Conservation (phyloP, 2,888 invertebrate genomes). For the Griposia aprilina region DNA sequence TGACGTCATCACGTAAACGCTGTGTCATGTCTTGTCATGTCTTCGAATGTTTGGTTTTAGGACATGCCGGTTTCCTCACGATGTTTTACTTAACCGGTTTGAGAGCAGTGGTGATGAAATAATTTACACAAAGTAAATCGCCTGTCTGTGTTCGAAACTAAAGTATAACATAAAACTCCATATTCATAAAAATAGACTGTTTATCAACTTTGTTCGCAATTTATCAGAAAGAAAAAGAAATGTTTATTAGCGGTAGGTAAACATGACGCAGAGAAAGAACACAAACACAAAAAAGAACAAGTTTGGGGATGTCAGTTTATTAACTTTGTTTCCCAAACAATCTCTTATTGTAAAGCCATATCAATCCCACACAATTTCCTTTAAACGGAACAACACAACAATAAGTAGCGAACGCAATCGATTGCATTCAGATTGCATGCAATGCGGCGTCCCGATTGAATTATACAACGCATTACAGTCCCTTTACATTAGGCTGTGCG, state of each 20-base stretch:
- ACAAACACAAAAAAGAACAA: no score
- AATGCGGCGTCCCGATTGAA: constrained; percentile 78
- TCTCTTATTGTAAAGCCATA: not conserved
- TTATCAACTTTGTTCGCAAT: not conserved
- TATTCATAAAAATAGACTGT: not conserved
- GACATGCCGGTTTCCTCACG: no score
- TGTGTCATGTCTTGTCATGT: no score
- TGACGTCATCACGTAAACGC: no score
- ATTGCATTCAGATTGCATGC: constrained; percentile 76
- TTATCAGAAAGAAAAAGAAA: not conserved
- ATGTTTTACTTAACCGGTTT: no score
- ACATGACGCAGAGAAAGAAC: no score
- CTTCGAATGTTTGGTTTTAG: no score
- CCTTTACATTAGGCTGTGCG: not conserved
- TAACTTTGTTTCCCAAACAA: not conserved
- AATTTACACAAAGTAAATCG: no score
- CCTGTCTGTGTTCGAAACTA: no score
- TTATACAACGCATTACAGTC: constrained; percentile 71
- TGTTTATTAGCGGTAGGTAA: no score
- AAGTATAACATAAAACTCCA: not conserved
- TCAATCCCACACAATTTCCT: constrained; percentile 13
- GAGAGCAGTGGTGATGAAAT: no score
- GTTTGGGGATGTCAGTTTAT: not conserved
- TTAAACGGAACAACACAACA: constrained; percentile 45
- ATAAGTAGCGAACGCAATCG: constrained; percentile 72